These are phyloP conservation scores for Pimephales promelas DNA, from an alignment of 2,113 vertebrate species.

Conservation along the genomic window DNA sequence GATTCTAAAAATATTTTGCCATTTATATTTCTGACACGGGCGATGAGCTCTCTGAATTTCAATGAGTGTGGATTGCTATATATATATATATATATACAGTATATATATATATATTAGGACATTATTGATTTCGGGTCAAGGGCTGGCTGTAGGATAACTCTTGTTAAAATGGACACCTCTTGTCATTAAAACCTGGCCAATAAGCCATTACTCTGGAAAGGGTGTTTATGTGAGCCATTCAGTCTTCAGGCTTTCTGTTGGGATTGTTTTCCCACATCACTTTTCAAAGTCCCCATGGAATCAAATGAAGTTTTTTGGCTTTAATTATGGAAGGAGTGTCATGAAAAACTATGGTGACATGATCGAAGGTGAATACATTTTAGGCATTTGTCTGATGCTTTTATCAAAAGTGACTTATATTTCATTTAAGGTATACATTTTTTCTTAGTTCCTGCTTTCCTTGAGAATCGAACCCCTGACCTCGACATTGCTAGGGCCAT, in stretches of 20 bases:
- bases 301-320: too few species aligned
- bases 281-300: neutral
- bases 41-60: constrained; percentile 39
- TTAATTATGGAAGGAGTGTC: neutral
- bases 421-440: too few species aligned
- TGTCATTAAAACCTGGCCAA: constrained; percentile 55
- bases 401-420: too few species aligned
- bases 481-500: too few species aligned
- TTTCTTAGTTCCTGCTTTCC: too few species aligned
- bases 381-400: too few species aligned
- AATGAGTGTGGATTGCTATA: constrained; percentile 18
- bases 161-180: constrained; percentile 50
- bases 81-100: constrained; percentile 10
- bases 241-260: constrained; percentile 35
- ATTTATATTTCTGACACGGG: constrained; percentile 42
- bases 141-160: constrained; percentile 46
- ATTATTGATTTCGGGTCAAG: constrained; percentile 47
- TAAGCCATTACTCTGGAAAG: constrained; percentile 43
- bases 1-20: constrained; percentile 38
- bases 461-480: too few species aligned
- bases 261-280: neutral
- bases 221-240: neutral
- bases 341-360: neutral
- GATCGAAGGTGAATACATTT: neutral
- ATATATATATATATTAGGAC: constrained; percentile 26